Base-by-base conservation (phyloP, 2,797 vertebrate species). In the Psittacula echo region DNA sequence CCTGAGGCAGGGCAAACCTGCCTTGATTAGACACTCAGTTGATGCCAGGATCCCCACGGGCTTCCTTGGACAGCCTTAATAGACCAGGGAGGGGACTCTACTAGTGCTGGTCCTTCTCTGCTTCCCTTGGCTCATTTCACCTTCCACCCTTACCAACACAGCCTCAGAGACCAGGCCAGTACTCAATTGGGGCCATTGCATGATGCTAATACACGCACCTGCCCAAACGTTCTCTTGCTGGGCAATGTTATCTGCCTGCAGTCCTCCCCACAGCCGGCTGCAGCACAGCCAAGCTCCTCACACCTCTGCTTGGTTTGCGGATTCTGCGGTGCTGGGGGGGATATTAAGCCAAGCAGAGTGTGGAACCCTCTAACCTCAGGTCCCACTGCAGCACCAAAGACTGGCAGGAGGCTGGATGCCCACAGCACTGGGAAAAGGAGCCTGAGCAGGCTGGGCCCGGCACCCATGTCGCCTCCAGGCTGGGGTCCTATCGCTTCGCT, bases 131-230 rank as follows among this genome's bases (percentile, higher is more conserved):
- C 66, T 87, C 41, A 2, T 64, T 85, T 79, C 79, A 70, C 68
- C 79, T 62, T 72, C 47, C 37, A 32, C 72, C 42, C 68, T n/a
- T 3, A 2, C 8, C 32, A 45, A 64, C 67, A 54, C 75, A 77
- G 79, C 56, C 79, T 60, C 24, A 4, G 51, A 34, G 61, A 29
- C 42, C 66, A 75, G 83, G 58, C 86, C 84, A 16, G 70, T 17
- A 0, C 51, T 7, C 26, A 15, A 7, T 13, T 1, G 29, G 41
- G 34, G 45, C 76, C 48, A 27, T 12, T 12, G 27, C 32, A 0
- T 4, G 68, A 18, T 44, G 24, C 68, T 1, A 27, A 3, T 1
- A 2, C 10, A 13, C 7, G 0, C 34, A 11, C 5, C 68, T 37
- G 41, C 82, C 75, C 85, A 12, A 61, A 53, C 2, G 1, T 53